phyloP scores from a whole-genome alignment of 1,140 invertebrate genomes.

The Nymphalis io region DNA sequence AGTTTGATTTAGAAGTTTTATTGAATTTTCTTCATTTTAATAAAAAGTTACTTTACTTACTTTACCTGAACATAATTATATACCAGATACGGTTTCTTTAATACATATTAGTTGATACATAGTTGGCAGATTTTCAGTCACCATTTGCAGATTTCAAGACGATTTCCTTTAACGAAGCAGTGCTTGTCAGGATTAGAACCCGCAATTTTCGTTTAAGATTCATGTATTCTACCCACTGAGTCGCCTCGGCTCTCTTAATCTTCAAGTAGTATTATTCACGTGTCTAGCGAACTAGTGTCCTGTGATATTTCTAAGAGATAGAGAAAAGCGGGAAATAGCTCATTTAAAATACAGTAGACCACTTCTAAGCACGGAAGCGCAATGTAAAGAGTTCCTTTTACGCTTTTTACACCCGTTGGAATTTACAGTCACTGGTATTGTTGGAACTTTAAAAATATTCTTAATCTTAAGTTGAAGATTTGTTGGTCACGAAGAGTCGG shows the following conservation, averaged over 20 bases:
- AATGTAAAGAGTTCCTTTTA: constrained; percentile 38
- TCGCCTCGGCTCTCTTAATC: constrained; percentile 8
- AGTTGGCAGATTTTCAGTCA: too few relatives aligned
- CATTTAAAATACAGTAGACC: constrained; percentile 43
- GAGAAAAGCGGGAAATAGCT: constrained; percentile 38
- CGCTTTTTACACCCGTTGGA: constrained; percentile 34
- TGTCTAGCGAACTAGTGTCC: constrained; percentile 27
- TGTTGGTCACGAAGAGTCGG: constrained; percentile 1
- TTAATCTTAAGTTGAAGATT: constrained; percentile 26
- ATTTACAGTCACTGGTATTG: constrained; percentile 24
- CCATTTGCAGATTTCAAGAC: too few relatives aligned
- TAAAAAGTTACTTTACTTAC: too few relatives aligned
- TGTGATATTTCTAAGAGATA: constrained; percentile 32
- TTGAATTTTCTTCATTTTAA: too few relatives aligned
- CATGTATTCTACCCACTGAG: not conserved
- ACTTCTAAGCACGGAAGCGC: constrained; percentile 39
- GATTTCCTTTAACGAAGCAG: too few relatives aligned
- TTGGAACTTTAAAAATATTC: constrained; percentile 20
- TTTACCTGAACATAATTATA: too few relatives aligned
- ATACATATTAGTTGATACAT: too few relatives aligned
- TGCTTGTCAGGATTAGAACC: too few relatives aligned
- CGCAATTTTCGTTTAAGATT: too few relatives aligned
- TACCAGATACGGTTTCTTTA: too few relatives aligned
- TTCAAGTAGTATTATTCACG: constrained; percentile 2
- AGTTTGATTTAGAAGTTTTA: too few relatives aligned